Evolutionary conservation across 64 coral and sea anemone genomes (phyloP).

Genomic region (Orbicella faveolata): DNA sequence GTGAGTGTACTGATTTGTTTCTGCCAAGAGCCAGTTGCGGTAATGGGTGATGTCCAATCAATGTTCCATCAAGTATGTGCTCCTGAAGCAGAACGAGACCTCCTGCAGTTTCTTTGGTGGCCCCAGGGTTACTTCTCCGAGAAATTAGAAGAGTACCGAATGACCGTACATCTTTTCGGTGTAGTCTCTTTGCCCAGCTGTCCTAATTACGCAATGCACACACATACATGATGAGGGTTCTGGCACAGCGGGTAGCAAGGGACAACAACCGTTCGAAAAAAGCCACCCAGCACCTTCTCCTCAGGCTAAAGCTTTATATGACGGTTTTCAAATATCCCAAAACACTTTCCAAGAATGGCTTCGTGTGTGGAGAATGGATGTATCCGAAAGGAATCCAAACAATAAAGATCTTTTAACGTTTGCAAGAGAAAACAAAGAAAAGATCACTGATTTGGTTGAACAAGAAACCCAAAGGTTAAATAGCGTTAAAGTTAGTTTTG

Average conservation of each 20-base stretch:
- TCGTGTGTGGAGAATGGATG: too few relatives aligned
- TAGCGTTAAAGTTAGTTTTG: too few relatives aligned
- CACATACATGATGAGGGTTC: not conserved
- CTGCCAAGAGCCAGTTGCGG: conserved; percentile 11
- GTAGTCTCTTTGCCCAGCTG: not conserved
- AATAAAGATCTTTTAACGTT: too few relatives aligned
- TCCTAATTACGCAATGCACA: not conserved
- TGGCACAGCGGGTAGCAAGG: too few relatives aligned
- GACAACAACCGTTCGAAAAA: too few relatives aligned
- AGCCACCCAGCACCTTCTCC: not conserved
- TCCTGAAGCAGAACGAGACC: not conserved
- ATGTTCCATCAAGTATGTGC: not conserved
- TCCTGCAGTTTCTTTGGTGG: not conserved
- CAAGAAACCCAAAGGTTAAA: too few relatives aligned
- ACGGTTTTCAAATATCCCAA: too few relatives aligned
- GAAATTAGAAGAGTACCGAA: not conserved
- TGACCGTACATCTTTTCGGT: not conserved
- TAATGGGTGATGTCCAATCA: not conserved
- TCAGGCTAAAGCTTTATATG: too few relatives aligned
- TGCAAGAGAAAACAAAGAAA: too few relatives aligned
- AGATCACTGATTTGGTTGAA: too few relatives aligned
- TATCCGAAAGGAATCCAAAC: too few relatives aligned
- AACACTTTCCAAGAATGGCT: too few relatives aligned
- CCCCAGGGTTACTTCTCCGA: not conserved
- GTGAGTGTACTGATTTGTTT: conserved; percentile 22